Evolutionary conservation across 2,888 invertebrate species (phyloP).

Genomic region (Ethmia dodecea): DNA sequence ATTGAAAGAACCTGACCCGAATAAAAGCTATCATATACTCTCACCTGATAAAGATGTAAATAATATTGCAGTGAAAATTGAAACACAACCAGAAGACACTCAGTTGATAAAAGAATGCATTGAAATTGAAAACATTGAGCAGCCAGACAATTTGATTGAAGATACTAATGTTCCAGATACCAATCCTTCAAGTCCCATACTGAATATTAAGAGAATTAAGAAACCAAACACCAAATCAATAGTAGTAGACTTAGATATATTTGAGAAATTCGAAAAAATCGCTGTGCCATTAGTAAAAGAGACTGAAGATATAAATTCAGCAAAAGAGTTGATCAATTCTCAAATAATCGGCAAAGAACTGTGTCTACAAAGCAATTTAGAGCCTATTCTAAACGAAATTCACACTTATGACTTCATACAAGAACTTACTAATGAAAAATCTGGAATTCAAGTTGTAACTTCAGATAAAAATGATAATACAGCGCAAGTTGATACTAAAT

Average conservation of each 20-base stretch:
- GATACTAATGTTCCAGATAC: too few relatives aligned
- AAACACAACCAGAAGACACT: constrained; percentile 6
- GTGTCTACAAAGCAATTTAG: constrained; percentile 27
- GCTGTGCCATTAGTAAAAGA: constrained; percentile 41
- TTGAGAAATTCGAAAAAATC: constrained; percentile 56
- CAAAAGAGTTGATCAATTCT: constrained; percentile 48
- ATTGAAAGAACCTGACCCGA: constrained; percentile 8
- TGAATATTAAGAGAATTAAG: too few relatives aligned
- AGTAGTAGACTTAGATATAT: constrained; percentile 41
- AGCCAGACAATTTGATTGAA: constrained; percentile 1
- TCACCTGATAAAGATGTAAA: not conserved
- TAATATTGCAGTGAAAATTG: constrained; percentile 1
- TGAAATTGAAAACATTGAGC: constrained; percentile 8
- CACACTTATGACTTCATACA: too few relatives aligned
- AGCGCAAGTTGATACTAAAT: too few relatives aligned
- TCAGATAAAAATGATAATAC: too few relatives aligned
- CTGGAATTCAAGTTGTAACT: too few relatives aligned
- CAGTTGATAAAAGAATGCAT: constrained; percentile 10
- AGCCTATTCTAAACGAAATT: constrained; percentile 18
- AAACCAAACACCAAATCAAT: constrained; percentile 20
- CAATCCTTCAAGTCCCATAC: constrained; percentile 39
- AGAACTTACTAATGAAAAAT: constrained; percentile 2
- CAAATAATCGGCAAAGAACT: constrained; percentile 45
- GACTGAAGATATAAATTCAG: constrained; percentile 29
- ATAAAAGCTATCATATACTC: not conserved